Evolutionary conservation across 2,797 vertebrate genomes (phyloP).

Genomic region (Halcyon chelicuti): DNA sequence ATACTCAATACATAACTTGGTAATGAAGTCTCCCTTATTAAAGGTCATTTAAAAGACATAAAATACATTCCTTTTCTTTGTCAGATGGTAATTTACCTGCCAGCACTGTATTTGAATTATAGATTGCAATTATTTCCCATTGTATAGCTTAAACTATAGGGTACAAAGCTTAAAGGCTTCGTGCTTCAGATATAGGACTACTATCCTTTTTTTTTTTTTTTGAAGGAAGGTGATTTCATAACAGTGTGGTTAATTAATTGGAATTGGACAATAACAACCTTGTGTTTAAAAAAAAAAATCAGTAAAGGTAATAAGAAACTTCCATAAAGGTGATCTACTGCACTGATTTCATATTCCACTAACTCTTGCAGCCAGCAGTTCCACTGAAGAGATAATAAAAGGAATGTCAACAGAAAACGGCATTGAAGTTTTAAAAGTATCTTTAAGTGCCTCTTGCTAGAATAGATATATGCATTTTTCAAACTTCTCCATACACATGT

Average conservation of each 20-base stretch:
- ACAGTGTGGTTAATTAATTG: neutral
- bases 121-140: neutral
- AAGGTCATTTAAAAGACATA: neutral
- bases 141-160: neutral
- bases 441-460: neutral
- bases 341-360: neutral
- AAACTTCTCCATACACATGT: neutral
- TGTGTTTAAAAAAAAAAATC: neutral
- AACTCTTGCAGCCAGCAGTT: neutral
- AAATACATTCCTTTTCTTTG: neutral
- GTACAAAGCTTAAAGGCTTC: neutral
- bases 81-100: neutral
- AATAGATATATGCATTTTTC: neutral
- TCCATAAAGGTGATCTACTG: neutral
- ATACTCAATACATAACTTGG: rapidly evolving
- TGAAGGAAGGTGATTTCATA: neutral
- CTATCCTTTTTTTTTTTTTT: neutral
- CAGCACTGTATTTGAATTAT: neutral
- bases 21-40: neutral
- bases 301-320: neutral
- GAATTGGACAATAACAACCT: neutral
- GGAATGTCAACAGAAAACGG: neutral
- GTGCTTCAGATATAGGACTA: neutral
- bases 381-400: neutral
- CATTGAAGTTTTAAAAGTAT: neutral